These are phyloP conservation scores for Engystomops pustulosus DNA, from an alignment of 2,113 vertebrate genomes.

Conservation along the genomic window DNA sequence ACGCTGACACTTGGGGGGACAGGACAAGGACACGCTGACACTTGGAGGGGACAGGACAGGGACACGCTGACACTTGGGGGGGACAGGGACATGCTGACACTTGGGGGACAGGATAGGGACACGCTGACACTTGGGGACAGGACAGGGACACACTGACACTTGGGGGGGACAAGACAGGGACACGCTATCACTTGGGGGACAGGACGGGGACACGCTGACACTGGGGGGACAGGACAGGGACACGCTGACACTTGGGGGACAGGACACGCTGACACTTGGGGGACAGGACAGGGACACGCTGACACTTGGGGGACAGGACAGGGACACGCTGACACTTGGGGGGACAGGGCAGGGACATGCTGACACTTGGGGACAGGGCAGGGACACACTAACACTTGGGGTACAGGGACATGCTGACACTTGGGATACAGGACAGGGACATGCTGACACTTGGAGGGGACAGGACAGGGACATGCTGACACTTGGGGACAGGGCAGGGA, in stretches of 20 bases:
- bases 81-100: too few species aligned
- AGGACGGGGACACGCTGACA: not conserved
- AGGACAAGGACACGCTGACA: too few species aligned
- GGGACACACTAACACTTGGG: not conserved
- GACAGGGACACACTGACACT: too few species aligned
- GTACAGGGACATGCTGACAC: not conserved
- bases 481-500: not conserved
- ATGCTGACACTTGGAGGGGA: not conserved
- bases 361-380: not conserved
- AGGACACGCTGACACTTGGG: not conserved
- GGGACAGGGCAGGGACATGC: not conserved
- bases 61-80: too few species aligned
- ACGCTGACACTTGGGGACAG: too few species aligned
- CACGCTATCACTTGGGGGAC: not conserved
- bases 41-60: too few species aligned
- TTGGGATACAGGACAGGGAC: not conserved
- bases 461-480: not conserved
- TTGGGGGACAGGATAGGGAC: too few species aligned
- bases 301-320: not conserved
- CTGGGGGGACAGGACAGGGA: not conserved
- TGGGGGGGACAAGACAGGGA: too few species aligned
- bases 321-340: not conserved
- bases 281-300: not conserved
- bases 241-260: not conserved
- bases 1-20: too few species aligned